Evolutionary conservation across 2,888 invertebrate species (phyloP), one percentile per base, ranked within the genome.

Genomic region (Ichneumoninae sp.): DNA sequence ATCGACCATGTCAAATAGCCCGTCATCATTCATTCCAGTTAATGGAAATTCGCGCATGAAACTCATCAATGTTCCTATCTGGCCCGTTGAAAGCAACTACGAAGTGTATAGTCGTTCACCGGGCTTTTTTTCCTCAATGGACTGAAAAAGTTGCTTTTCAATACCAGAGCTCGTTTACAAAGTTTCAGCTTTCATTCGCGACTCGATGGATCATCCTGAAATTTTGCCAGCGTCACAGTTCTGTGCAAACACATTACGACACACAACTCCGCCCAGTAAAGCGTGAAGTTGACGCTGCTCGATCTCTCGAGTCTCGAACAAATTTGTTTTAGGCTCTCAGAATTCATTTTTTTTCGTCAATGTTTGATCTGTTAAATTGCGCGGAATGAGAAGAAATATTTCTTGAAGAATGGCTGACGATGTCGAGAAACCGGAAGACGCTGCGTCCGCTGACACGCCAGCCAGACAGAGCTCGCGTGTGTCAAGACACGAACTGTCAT

Each of bases 191-290:
- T 76, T 77, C 44, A 69, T 74, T 74, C 16, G 19, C 22, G 3
- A 10, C 36, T 33, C 10, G 19, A 65, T 73, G 47, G 44, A 66
- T 36, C 36, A 30, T 16, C 19, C 10, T 6, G 7, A 13, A 70
- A 52, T 54, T 65, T 54, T 70, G 52, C 80, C 26, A 76, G 63
- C 36, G 80, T 85, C 80, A 77, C 68, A 76, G 26, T 6, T 13
- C 47, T 52, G 50, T 19, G 26, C 13, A 10, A 47, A 36, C 13
- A 69, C 40, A 40, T 10, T 8, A 36, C 36, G 8, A 36, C 30
- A 30, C 40, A 10, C 10, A n/a, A 8, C 19, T 16, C 22, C 22
- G 19, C 10, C 0, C 30, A 33, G 33, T 30, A 33, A 44, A 16
- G 74, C 63, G 81, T 70, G 74, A 81, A 44, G 63, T 83, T 47